phyloP scores from a whole-genome alignment of 2,797 vertebrate species.

The Carcharodon carcharias region DNA sequence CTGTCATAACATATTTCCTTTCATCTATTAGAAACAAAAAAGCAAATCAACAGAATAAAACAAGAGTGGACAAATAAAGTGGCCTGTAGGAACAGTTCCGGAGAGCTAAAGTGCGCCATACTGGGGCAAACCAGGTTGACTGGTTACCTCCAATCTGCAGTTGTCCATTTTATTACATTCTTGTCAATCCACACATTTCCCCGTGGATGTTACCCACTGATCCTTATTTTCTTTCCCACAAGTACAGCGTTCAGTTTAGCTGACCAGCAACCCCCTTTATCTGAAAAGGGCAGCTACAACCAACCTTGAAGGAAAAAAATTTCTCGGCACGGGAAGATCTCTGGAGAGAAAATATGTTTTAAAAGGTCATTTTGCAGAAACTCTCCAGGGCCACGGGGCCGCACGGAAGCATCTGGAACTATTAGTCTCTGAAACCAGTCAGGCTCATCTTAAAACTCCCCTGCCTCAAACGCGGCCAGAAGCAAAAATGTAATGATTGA shows the following conservation, averaged over 20 bases:
- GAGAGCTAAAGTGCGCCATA: neutral
- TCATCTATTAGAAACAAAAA: neutral
- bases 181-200: neutral
- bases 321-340: neutral
- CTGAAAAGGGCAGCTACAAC: neutral
- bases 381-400: neutral
- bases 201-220: neutral
- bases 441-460: neutral
- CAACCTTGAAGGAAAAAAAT: neutral
- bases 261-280: no score
- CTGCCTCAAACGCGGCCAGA: neutral
- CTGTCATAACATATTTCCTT: neutral
- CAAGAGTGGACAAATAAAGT: neutral
- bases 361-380: neutral
- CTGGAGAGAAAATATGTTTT: neutral
- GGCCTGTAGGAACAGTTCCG: neutral
- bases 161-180: neutral
- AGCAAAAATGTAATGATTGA: neutral
- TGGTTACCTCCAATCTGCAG: neutral
- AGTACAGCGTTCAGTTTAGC: no score
- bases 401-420: neutral
- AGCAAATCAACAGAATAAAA: neutral
- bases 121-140: neutral
- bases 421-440: neutral
- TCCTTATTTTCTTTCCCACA: no score